A percentile compares a stretch with the other conserved stretches of the same genome.
Conservation (phyloP, 1,140 invertebrate genomes). For the Phocides pigmalion region DNA sequence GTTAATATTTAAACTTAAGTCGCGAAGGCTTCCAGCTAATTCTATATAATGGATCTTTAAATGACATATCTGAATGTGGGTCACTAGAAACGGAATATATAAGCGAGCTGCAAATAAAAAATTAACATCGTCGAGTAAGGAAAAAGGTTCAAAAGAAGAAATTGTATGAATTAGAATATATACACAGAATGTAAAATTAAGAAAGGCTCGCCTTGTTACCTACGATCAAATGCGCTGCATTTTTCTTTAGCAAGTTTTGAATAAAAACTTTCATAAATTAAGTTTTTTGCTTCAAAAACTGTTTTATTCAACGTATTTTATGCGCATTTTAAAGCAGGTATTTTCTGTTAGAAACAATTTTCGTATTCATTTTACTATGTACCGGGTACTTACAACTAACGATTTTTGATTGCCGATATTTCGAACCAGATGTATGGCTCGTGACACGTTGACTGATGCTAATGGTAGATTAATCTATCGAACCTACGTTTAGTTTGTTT, state of each 20-base stretch:
- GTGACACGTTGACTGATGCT: too few relatives aligned
- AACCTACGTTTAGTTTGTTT: too few relatives aligned
- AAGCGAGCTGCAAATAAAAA: slow-evolving; percentile 1
- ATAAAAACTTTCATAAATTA: slow-evolving; percentile 14
- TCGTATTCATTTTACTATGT: too few relatives aligned
- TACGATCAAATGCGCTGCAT: background rate
- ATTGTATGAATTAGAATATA: slow-evolving; percentile 13
- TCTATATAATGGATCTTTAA: slow-evolving; percentile 1
- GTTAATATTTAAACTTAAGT: slow-evolving; percentile 16
- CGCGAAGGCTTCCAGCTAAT: background rate
- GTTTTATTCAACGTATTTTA: slow-evolving; percentile 4
- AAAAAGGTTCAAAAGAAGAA: slow-evolving; percentile 8
- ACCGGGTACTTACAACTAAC: too few relatives aligned
- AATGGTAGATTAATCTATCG: too few relatives aligned
- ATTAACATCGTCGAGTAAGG: background rate
- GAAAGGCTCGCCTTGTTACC: background rate
- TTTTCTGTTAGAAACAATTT: too few relatives aligned
- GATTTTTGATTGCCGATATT: too few relatives aligned
- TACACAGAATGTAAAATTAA: slow-evolving; percentile 17
- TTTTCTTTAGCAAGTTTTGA: slow-evolving; percentile 1
- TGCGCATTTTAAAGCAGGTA: background rate
- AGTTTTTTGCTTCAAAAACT: background rate
- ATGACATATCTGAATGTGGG: slow-evolving; percentile 13
- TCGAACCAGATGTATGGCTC: too few relatives aligned
- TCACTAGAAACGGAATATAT: slow-evolving; percentile 7